Evolutionary conservation across 2,888 invertebrate species (phyloP).

Genomic region (Leucozona laternaria): DNA sequence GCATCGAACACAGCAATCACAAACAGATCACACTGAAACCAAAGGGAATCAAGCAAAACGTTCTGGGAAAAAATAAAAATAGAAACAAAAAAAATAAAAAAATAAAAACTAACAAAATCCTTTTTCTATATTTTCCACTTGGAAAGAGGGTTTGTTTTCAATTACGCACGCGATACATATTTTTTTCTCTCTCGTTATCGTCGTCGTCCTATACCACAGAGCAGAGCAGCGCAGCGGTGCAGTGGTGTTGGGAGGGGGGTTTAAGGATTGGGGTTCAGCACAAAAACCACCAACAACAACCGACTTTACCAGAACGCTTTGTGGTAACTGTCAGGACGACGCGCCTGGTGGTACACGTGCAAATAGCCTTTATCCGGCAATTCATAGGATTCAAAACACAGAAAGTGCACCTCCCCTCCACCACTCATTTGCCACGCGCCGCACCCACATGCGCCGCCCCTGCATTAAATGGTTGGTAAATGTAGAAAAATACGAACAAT

Average conservation of each 20-base stretch:
- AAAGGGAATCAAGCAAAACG: slow-evolving; percentile 51
- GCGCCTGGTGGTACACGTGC: slow-evolving; percentile 63
- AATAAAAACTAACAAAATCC: slow-evolving; percentile 52
- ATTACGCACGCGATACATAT: slow-evolving; percentile 72
- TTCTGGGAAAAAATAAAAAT: slow-evolving; percentile 31
- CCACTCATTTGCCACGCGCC: background rate
- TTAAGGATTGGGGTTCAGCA: slow-evolving; percentile 35
- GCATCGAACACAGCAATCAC: slow-evolving; percentile 55
- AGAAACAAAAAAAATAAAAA: slow-evolving; percentile 32
- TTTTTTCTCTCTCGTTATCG: background rate
- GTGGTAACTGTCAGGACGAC: slow-evolving; percentile 61
- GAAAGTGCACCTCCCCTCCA: background rate
- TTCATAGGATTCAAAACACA: slow-evolving; percentile 62
- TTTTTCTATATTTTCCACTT: slow-evolving; percentile 66
- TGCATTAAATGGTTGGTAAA: slow-evolving; percentile 57
- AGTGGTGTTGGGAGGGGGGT: background rate
- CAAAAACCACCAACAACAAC: slow-evolving; percentile 58
- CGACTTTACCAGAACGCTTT: slow-evolving; percentile 60
- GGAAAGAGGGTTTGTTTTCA: slow-evolving; percentile 68
- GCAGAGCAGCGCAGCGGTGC: background rate
- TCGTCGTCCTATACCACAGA: background rate
- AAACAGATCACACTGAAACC: slow-evolving; percentile 69
- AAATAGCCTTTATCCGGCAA: slow-evolving; percentile 67
- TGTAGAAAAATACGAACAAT: slow-evolving; percentile 39
- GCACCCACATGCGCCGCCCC: slow-evolving; percentile 12